Conservation (phyloP, 1,140 invertebrate species). For the Drosophila auraria region DNA sequence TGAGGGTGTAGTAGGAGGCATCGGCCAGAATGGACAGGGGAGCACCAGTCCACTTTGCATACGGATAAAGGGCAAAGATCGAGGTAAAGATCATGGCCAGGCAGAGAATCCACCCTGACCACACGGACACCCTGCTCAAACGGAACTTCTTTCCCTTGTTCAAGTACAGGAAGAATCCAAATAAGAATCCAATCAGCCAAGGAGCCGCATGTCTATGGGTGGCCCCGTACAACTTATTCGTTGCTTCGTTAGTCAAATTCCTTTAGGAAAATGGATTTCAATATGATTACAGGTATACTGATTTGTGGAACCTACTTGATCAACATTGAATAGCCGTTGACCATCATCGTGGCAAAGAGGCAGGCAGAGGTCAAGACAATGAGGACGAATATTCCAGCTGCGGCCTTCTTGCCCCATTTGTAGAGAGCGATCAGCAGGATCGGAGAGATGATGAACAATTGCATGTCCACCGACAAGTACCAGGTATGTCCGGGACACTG, state of each 20-base stretch:
- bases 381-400: constrained; percentile 33
- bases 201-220: constrained; percentile 59
- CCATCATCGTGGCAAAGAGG: constrained; percentile 53
- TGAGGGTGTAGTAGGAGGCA: constrained; percentile 88
- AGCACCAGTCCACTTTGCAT: constrained; percentile 59
- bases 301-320: constrained; percentile 20
- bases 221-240: constrained; percentile 44
- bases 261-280: too few relatives aligned
- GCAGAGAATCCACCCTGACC: constrained; percentile 54
- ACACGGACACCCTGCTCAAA: constrained; percentile 23
- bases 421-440: constrained; percentile 87
- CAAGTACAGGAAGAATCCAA: constrained; percentile 60
- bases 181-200: constrained; percentile 63
- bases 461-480: constrained; percentile 94
- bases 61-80: constrained; percentile 67
- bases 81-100: constrained; percentile 26
- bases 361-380: constrained; percentile 44
- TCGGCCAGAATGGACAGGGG: constrained; percentile 77
- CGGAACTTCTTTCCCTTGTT: constrained; percentile 31
- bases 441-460: constrained; percentile 91
- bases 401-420: constrained; percentile 67
- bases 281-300: too few relatives aligned
- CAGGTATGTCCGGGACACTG: constrained; percentile 95
- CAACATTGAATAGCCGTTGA: constrained; percentile 31
- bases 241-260: background rate